Evolutionary conservation across 92 coral and sea anemone species (phyloP), one percentile per base, ranked within the genome.

Genomic region (Epizoanthus scotinus): DNA sequence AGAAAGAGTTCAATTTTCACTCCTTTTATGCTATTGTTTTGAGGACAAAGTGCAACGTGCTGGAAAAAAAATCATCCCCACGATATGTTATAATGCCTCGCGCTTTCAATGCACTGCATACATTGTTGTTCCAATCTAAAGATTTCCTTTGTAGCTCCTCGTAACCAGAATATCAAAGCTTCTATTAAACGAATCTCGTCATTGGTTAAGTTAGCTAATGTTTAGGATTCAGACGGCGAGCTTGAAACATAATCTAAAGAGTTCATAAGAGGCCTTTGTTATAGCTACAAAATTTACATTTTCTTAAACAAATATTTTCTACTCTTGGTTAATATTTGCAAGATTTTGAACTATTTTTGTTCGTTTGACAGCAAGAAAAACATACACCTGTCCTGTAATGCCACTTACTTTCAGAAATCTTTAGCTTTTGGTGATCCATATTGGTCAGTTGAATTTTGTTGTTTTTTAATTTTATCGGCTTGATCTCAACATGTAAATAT

Each of bases 1-100:
- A 68, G 20, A 68, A 68, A 68, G 44, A 53, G 54, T 0, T 38
- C 73, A 6, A 68, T 68, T 42, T 53, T 14, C 54, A 68, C 13
- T 22, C 24, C 8, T n/a, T 42, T 42, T 68, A 67, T 68, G 42
- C 54, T 53, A 40, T 68, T 68, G 73, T 68, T 68, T 68, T 68
- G 17, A 44, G 55, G 9, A 68, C 73, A 68, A 68, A 68, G 56
- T 36, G 6, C 55, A 68, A 56, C 73, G 29, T 42, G 57, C 42
- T 42, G 12, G 47, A 68, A 20, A 15, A 6, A n/a, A 21, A 42
- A n/a, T 12, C 52, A 68, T 6, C 21, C 20, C 0, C 52, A 12
- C 8, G 21, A 65, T 31, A 67, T 15, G 28, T 64, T 17, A 15
- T 25, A 17, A 62, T 29, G n/a, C 14, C 70, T 15, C 70, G 4